Percentiles rank a stretch among this genome's conserved stretches.
Evolutionary conservation across 2,113 vertebrate genomes (phyloP).

Genomic region (Chionis minor): DNA sequence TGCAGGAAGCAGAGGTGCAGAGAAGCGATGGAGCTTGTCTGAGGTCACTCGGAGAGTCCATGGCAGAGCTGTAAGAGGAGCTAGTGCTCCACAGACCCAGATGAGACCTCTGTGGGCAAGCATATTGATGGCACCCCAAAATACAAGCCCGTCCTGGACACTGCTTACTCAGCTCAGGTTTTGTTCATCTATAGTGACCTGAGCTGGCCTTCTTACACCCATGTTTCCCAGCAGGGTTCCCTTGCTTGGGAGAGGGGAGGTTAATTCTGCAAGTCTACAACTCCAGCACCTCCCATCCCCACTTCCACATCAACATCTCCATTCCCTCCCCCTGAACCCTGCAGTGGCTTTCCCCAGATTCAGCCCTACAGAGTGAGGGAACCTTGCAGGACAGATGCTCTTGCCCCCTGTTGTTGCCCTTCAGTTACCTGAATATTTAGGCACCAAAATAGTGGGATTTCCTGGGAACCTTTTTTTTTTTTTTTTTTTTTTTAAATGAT

Average conservation of each 20-base stretch:
- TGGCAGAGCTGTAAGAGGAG: not conserved
- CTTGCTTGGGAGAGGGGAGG: not conserved
- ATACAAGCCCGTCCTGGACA: not conserved
- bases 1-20: not conserved
- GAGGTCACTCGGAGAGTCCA: not conserved
- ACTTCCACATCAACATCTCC: accelerated
- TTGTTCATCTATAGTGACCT: not conserved
- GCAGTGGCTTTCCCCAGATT: not conserved
- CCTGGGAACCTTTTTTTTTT: not conserved
- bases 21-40: not conserved
- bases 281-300: not conserved
- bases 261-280: not conserved
- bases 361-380: not conserved
- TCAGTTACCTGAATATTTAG: not conserved
- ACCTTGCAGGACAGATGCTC: not conserved
- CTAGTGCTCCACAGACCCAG: not conserved
- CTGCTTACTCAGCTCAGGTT: not conserved
- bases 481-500: not conserved
- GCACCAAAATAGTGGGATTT: not conserved
- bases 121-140: not conserved
- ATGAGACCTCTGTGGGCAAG: not conserved
- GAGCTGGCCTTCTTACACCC: not conserved
- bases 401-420: not conserved
- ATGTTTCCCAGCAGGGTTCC: not conserved
- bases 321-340: not conserved